Base-by-base conservation (phyloP, 2,797 vertebrate species). In the Liparis tanakae region DNA sequence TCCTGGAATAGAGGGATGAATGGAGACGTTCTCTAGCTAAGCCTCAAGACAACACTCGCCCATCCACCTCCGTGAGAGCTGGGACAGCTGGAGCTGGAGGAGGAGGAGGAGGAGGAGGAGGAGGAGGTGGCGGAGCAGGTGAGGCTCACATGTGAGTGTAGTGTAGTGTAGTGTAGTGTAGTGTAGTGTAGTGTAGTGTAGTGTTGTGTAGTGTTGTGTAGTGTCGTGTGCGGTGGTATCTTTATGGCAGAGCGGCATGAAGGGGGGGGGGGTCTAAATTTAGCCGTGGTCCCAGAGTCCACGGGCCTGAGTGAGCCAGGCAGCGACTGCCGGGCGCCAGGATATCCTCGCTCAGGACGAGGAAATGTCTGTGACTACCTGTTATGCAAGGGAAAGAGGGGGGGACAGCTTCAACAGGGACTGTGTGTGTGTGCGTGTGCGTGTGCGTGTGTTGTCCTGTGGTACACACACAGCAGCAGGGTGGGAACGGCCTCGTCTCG, bases 291-390 rank as follows among this genome's bases (percentile, higher is more conserved):
- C 76, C 50, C 76, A 86, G 80, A 88, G 88, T 82, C 80, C 82
- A 67, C 72, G 90, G 90, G 87, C 85, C 94, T 90, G 90, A 95
- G 95, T 88, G 94, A 94, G 94, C 94, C 88, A 87, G 91, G 86
- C 94, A 96, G 96, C 96, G 98, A 97, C 98, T 96, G 95, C 87
- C 94, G 95, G 98, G 97, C 98, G 97, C 97, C 98, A 99, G 98
- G 98, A 99, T 97, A 97, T 99, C 97, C 98, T 96, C 97, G 93
- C 92, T 95, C 96, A 97, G 97, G 96, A 98, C 95, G 82, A 97
- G 97, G 98, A 99, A 99, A 97, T 97, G 97, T 96, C 96, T 98
- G 96, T 95, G 95, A 96, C 97, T 98, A 99, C 98, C 98, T 99
- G 97, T 99, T 98, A 98, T 97, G 96, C 96, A 98, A 97, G 25